Conservation (phyloP, 2,888 invertebrate species). For the Neocrepidodera transversa region DNA sequence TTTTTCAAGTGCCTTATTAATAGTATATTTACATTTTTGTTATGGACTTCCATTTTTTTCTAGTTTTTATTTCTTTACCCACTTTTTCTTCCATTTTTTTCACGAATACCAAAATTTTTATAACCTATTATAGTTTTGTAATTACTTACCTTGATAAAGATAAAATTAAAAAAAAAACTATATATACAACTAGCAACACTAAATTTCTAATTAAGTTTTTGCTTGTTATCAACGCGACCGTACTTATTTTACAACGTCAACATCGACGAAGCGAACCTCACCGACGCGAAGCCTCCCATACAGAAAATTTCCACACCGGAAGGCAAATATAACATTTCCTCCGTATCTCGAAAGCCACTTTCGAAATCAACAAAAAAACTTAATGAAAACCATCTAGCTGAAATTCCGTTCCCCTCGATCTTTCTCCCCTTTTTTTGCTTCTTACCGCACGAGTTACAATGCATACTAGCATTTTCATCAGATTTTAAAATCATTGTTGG, state of each 20-base stretch:
- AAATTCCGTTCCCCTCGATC: not conserved
- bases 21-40: too few relatives aligned
- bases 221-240: not conserved
- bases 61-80: too few relatives aligned
- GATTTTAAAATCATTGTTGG: not conserved
- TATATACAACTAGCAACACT: too few relatives aligned
- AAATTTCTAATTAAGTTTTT: not conserved
- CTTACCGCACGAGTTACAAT: not conserved
- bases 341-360: conserved; percentile 10
- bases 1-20: too few relatives aligned
- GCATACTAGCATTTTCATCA: not conserved
- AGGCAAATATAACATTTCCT: conserved; percentile 15
- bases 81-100: too few relatives aligned
- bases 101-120: too few relatives aligned
- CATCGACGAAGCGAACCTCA: not conserved
- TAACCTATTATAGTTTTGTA: too few relatives aligned
- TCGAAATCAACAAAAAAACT: conserved; percentile 29
- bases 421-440: not conserved
- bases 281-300: not conserved
- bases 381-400: conserved; percentile 22
- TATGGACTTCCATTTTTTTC: too few relatives aligned
- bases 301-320: conserved; percentile 7
- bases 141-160: too few relatives aligned
- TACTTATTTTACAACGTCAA: not conserved
- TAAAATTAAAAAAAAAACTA: too few relatives aligned